These are phyloP conservation scores for Drosophila sulfurigaster DNA, from an alignment of 1,140 invertebrate species.

Conservation along the genomic window DNA sequence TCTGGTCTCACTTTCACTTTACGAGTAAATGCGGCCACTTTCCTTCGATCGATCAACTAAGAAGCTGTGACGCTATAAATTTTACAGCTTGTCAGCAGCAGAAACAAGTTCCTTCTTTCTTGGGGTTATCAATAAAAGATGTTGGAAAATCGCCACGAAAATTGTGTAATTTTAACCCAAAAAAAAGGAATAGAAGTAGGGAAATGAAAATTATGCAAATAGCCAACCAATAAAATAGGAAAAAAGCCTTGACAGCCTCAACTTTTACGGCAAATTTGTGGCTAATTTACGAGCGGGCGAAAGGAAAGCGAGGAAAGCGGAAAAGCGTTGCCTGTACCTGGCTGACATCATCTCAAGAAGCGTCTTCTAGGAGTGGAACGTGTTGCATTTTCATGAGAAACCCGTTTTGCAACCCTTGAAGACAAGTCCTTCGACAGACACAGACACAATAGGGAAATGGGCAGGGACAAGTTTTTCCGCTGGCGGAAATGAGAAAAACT, in stretches of 20 bases:
- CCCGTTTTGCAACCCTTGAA: constrained; percentile 49
- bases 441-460: constrained; percentile 61
- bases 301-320: background rate
- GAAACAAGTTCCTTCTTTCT: constrained; percentile 52
- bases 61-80: constrained; percentile 50
- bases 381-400: constrained; percentile 73
- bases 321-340: constrained; percentile 38
- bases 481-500: constrained; percentile 75
- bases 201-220: constrained; percentile 75
- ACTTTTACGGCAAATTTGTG: constrained; percentile 81
- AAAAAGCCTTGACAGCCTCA: constrained; percentile 39
- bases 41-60: constrained; percentile 38
- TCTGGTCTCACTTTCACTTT: constrained; percentile 45
- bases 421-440: background rate
- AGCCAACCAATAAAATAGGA: constrained; percentile 23
- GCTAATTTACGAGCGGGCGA: constrained; percentile 71
- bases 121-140: constrained; percentile 40
- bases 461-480: constrained; percentile 70
- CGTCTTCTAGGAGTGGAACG: constrained; percentile 52
- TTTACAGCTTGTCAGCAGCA: constrained; percentile 29
- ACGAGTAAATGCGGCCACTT: constrained; percentile 10
- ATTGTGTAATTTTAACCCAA: constrained; percentile 68
- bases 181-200: constrained; percentile 38
- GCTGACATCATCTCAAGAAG: constrained; percentile 3
- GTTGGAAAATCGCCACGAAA: constrained; percentile 55